Evolutionary conservation across 2,888 invertebrate genomes (phyloP).

Genomic region (Trissonchulus latispiculum): DNA sequence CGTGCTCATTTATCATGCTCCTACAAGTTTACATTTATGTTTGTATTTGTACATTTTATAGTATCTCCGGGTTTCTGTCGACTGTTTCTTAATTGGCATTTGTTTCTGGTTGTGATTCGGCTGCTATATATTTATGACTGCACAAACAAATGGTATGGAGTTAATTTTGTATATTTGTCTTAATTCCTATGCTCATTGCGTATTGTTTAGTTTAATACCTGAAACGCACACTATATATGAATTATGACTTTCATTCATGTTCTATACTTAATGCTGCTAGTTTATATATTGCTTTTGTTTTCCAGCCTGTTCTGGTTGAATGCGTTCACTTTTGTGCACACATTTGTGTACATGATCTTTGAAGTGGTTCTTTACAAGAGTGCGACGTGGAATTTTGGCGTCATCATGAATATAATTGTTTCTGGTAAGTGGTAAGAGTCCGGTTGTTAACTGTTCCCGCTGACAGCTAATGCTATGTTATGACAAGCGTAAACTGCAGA

Average conservation of each 20-base stretch:
- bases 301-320: not conserved
- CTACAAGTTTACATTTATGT: too few species aligned
- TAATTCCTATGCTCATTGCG: not conserved
- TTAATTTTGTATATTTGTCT: not conserved
- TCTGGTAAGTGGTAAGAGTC: not conserved
- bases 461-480: too few species aligned
- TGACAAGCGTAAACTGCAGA: too few species aligned
- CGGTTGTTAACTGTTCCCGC: too few species aligned
- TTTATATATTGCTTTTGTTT: not conserved
- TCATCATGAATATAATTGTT: not conserved
- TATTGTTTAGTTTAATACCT: not conserved
- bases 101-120: not conserved
- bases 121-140: not conserved
- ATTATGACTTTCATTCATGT: not conserved
- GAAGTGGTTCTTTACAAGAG: not conserved
- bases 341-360: not conserved
- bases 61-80: not conserved
- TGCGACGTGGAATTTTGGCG: not conserved
- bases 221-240: not conserved
- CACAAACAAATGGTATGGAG: not conserved
- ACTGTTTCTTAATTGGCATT: not conserved
- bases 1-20: too few species aligned
- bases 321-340: not conserved
- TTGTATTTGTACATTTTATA: too few species aligned
- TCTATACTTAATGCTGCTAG: not conserved